A percentile compares a stretch with the other conserved stretches of the same genome.
phyloP scores from a whole-genome alignment of 2,113 vertebrate species.

The Sceloporus tristichus region DNA sequence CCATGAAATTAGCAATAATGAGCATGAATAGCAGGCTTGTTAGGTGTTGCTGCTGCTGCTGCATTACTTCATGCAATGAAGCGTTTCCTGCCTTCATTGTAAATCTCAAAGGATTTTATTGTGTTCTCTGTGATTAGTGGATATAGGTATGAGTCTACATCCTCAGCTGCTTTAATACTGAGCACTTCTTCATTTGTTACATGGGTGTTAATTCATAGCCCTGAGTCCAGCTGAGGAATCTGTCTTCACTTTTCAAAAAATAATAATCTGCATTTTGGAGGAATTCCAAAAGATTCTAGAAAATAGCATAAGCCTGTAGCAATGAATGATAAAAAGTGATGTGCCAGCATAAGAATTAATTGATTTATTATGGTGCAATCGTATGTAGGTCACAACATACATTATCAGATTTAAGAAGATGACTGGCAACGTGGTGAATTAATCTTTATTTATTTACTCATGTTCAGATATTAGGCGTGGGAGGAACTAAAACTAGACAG shows the following conservation, averaged over 20 bases:
- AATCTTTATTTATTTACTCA: background rate
- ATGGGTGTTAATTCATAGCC: background rate
- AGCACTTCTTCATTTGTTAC: background rate
- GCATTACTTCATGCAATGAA: constrained; percentile 11
- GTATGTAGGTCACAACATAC: constrained; percentile 8
- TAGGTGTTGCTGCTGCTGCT: constrained; percentile 2
- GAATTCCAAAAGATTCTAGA: background rate
- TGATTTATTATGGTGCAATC: background rate
- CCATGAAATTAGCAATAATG: constrained; percentile 17
- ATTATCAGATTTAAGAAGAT: background rate
- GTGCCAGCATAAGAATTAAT: background rate
- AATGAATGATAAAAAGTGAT: background rate
- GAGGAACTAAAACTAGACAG: background rate
- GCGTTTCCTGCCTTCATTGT: background rate
- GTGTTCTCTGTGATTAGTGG: constrained; percentile 5
- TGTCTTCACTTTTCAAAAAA: background rate
- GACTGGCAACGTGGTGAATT: background rate
- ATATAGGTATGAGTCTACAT: background rate
- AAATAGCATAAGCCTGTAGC: background rate
- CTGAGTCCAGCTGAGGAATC: background rate
- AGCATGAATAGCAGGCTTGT: constrained; percentile 14
- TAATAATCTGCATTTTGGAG: background rate
- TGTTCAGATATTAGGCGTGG: background rate
- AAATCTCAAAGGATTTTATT: constrained; percentile 6
- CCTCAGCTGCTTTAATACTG: background rate